Conservation (phyloP, 2,888 invertebrate genomes). For the Lasioglossum villosulum region DNA sequence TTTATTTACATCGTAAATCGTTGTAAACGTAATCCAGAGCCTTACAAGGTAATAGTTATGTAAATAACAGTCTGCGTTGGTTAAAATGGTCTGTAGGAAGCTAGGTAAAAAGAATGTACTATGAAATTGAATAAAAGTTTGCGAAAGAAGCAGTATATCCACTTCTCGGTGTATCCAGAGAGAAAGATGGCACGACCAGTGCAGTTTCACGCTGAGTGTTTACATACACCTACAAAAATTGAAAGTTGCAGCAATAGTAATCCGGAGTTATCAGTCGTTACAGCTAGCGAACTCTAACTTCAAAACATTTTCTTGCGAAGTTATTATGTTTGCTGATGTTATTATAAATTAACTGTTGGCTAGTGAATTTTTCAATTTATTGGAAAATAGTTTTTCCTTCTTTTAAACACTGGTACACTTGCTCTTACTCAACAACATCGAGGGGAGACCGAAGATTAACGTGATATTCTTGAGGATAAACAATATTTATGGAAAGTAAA, state of each 20-base stretch:
- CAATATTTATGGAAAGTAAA: background rate
- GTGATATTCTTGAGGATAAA: background rate
- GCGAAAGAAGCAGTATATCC: background rate
- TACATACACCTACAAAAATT: background rate
- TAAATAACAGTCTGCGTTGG: background rate
- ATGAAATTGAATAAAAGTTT: background rate
- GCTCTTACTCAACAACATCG: background rate
- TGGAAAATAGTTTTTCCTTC: background rate
- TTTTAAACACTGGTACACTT: background rate
- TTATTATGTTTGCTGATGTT: no score
- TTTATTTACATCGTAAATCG: background rate
- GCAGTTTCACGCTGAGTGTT: constrained; percentile 1
- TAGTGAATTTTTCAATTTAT: background rate
- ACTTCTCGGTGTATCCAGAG: background rate
- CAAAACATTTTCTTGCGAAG: background rate
- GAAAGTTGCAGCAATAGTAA: constrained; percentile 11
- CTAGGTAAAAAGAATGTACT: background rate
- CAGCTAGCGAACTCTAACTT: background rate
- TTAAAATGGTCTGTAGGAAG: background rate
- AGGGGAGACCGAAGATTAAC: background rate
- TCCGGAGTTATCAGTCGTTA: constrained; percentile 6
- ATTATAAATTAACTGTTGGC: background rate
- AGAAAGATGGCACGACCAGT: background rate
- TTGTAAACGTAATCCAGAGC: background rate
- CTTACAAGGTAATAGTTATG: background rate